A percentile compares a stretch with the other conserved stretches of the same genome.
Evolutionary conservation across 1,140 invertebrate species (phyloP).

Genomic region (Listronotus bonariensis): DNA sequence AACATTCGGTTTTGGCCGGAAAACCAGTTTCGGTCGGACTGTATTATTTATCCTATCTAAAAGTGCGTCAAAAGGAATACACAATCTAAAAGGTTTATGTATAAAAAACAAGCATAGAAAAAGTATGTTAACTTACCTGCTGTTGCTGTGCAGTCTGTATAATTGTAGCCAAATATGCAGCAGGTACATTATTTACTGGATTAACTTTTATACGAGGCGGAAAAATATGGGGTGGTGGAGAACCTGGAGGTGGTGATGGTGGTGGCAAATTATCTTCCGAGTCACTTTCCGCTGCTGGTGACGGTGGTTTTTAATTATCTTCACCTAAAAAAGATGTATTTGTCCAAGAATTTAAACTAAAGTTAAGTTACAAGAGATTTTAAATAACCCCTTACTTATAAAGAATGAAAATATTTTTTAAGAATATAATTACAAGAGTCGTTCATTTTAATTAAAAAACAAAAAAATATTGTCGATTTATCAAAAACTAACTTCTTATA

Average conservation of each 20-base stretch:
- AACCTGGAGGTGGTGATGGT: constrained; percentile 63
- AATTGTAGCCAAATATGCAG: constrained; percentile 27
- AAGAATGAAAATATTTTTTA: no score
- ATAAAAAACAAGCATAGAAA: not conserved
- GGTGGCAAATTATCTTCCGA: constrained; percentile 62
- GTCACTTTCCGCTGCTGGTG: constrained; percentile 48
- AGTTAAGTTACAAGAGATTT: no score
- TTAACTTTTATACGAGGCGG: constrained; percentile 53
- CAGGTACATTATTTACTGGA: constrained; percentile 46
- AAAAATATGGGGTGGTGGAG: constrained; percentile 62
- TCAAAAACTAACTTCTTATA: no score
- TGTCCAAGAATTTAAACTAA: no score
- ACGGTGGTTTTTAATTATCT: constrained; percentile 39
- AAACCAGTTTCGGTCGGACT: no score
- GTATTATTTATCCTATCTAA: constrained; percentile 2
- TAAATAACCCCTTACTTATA: no score
- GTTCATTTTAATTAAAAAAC: no score
- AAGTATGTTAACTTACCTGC: not conserved
- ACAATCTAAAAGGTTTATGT: no score
- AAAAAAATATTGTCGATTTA: no score
- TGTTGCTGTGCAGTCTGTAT: constrained; percentile 20
- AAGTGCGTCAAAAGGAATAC: not conserved
- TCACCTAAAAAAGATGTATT: constrained; percentile 33
- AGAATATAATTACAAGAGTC: no score
- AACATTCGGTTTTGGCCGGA: no score